Evolutionary conservation across 2,888 invertebrate genomes (phyloP).

Genomic region (Caenorhabditis zanzibari): DNA sequence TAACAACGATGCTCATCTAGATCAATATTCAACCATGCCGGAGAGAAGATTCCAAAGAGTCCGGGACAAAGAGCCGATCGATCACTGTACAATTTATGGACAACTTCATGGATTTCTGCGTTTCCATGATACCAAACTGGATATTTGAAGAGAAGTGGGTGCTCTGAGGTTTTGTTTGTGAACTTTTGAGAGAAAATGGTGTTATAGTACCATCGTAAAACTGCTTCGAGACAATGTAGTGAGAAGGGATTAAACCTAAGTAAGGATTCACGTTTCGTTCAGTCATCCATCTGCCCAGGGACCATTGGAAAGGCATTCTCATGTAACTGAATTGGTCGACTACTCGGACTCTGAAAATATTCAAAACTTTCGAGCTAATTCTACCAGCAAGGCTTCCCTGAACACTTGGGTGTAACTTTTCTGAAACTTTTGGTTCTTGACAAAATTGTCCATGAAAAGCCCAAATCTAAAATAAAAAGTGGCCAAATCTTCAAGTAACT

Average conservation of each 20-base stretch:
- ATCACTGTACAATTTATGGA: constrained; percentile 63
- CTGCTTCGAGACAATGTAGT: constrained; percentile 68
- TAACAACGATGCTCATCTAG: constrained; percentile 70
- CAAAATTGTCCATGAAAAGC: no score
- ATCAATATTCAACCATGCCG: constrained; percentile 69
- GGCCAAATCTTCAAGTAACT: no score
- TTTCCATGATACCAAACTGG: constrained; percentile 72
- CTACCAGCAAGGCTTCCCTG: no score
- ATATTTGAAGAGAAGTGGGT: constrained; percentile 65
- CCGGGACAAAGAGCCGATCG: constrained; percentile 58
- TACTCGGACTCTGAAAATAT: constrained; percentile 46
- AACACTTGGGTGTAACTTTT: no score
- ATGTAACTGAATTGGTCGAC: constrained; percentile 30
- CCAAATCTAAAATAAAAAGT: no score
- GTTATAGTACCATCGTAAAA: constrained; percentile 63
- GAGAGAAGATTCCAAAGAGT: constrained; percentile 72
- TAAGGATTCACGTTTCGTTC: constrained; percentile 57
- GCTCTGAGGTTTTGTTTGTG: no score
- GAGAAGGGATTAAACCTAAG: constrained; percentile 68
- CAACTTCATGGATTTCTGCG: constrained; percentile 63
- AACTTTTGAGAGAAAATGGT: neutral
- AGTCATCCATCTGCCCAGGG: constrained; percentile 62
- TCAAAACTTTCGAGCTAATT: neutral
- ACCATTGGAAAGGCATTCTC: constrained; percentile 68
- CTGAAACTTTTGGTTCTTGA: no score